phyloP scores from a whole-genome alignment of 2,888 invertebrate genomes.

The Carterocephalus palaemon region DNA sequence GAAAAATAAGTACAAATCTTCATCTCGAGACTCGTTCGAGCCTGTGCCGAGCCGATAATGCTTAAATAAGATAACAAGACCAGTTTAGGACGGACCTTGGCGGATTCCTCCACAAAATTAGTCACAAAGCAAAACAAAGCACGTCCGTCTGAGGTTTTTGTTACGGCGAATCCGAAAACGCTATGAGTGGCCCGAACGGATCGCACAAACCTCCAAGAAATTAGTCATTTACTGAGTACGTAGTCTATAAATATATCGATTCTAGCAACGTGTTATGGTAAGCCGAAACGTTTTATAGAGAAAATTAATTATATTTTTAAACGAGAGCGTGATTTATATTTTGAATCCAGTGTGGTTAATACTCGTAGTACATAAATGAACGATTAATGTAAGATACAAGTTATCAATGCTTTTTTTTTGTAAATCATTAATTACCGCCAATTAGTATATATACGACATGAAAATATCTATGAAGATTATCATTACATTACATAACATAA shows the following conservation, averaged over 20 bases:
- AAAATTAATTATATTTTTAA: too few species aligned
- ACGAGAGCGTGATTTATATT: too few species aligned
- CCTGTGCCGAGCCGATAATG: slow-evolving; percentile 24
- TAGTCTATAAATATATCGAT: not conserved
- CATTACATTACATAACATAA: too few species aligned
- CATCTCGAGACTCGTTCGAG: slow-evolving; percentile 25
- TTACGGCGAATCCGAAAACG: slow-evolving; percentile 25
- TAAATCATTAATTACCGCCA: too few species aligned
- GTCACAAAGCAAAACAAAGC: slow-evolving; percentile 25
- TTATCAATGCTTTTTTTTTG: too few species aligned
- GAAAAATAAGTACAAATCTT: slow-evolving; percentile 9
- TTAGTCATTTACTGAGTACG: slow-evolving; percentile 7
- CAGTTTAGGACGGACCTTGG: slow-evolving; percentile 25
- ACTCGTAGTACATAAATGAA: too few species aligned
- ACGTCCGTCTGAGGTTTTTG: slow-evolving; percentile 26
- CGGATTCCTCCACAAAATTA: slow-evolving; percentile 24
- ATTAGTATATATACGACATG: too few species aligned
- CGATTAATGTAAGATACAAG: too few species aligned
- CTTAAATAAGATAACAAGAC: slow-evolving; percentile 25
- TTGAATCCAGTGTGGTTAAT: too few species aligned
- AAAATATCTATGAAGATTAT: too few species aligned
- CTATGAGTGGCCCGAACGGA: slow-evolving; percentile 10
- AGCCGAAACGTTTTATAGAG: too few species aligned
- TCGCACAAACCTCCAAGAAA: slow-evolving; percentile 7
- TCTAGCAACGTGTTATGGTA: not conserved